phyloP scores from a whole-genome alignment of 2,113 vertebrate species.

The Odontophorus gujanensis region DNA sequence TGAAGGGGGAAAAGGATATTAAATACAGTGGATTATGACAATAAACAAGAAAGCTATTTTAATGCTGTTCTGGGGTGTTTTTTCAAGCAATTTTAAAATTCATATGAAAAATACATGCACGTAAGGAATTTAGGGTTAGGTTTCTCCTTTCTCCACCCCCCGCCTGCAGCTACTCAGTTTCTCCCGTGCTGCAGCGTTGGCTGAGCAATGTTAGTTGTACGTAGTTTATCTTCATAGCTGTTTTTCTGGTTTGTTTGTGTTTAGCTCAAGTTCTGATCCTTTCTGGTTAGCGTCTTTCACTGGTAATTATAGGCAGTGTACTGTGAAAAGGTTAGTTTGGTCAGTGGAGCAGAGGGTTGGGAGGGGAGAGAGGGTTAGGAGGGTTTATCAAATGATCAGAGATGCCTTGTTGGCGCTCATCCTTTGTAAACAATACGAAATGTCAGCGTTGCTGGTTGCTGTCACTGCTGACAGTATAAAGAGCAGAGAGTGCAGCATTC shows the following conservation, averaged over 20 bases:
- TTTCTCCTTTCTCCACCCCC: constrained; percentile 17
- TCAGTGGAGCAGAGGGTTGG: constrained; percentile 63
- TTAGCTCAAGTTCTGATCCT: constrained; percentile 77
- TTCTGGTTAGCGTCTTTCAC: constrained; percentile 77
- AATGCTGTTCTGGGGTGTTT: background rate
- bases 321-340: constrained; percentile 74
- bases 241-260: constrained; percentile 75
- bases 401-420: constrained; percentile 76
- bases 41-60: constrained; percentile 45
- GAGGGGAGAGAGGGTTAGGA: constrained; percentile 57
- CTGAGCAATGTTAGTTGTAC: constrained; percentile 19
- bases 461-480: constrained; percentile 81
- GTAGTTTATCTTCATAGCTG: constrained; percentile 75
- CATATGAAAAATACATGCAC: constrained; percentile 35
- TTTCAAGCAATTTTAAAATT: constrained; percentile 56
- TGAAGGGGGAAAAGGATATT: constrained; percentile 37
- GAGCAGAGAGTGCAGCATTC: constrained; percentile 78
- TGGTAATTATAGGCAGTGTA: constrained; percentile 67
- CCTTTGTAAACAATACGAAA: constrained; percentile 83
- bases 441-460: constrained; percentile 78
- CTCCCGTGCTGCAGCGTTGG: constrained; percentile 25
- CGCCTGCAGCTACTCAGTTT: constrained; percentile 28
- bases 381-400: constrained; percentile 78
- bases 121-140: constrained; percentile 28
- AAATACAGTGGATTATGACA: constrained; percentile 48